Base-by-base conservation (phyloP, 2,888 invertebrate genomes). In the Flabesymbios commensalis region DNA sequence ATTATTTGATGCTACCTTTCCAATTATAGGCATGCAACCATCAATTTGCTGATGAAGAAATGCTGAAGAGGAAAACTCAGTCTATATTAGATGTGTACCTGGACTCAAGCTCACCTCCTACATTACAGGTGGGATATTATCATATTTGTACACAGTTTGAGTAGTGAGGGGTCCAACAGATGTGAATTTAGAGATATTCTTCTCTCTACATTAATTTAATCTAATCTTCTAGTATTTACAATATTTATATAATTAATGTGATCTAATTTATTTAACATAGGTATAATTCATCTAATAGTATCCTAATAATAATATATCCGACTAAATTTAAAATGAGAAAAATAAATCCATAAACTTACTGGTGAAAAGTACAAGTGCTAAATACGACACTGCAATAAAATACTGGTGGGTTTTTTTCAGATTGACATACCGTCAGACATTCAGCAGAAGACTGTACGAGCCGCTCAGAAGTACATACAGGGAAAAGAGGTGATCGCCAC, bases 61-160 rank as follows among this genome's bases (percentile, higher is more conserved):
- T 80, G 51, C 64, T 80, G 59, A 74, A 72, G 53, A 61, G 75
- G 28, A 81, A 80, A 63, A 75, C 78, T 7, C 79, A 78, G 61
- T 75, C 78, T 3, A 69, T 81, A 3, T 67, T 77, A 49, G 80
- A 79, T 48, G 78, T 75, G 63, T 81, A 78, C 59, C 67, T 81
- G 28, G 79, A 81, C 48, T 80, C 78, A 3, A 65, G 74, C 32
- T 74, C 75, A 3, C 71, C 72, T 41, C 79, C 80, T 1, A 47
- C 76, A 19, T 55, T 79, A 51, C 79, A 79, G 76, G 80, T 79
- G 72, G 26, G 33, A 43, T 48, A n/a, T 14, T 39, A 39, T 39
- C 39, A 14, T 39, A 14, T 14, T 14, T n/a, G n/a, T 17, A 45
- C 24, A 19, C 10, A 14, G 24, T 19, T 49, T 1, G 29, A 29